Base-by-base conservation (phyloP, 1,140 invertebrate genomes). In the Protaetia brevitarsis region DNA sequence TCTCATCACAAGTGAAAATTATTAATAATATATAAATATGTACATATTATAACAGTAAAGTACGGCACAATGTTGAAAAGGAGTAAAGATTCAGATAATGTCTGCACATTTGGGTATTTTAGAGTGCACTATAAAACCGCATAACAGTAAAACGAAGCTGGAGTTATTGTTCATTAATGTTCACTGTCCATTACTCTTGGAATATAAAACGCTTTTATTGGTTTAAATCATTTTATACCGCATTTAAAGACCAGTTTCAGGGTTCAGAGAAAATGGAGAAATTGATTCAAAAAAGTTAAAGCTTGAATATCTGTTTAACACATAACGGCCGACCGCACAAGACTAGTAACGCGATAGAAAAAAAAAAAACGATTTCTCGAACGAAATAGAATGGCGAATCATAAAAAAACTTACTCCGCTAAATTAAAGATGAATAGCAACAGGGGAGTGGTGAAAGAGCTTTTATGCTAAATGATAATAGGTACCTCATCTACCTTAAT, bases 161-260 rank as follows among this genome's bases (percentile, higher is more conserved):
- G 26, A 5, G 41, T 19, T 26, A 51, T 51, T 51, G 19, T 51
- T 51, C 41, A 51, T 51, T 51, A 51, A 51, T 51, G 16, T 19
- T 19, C 41, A 51, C 41, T 51, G 41, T 23, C 41, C 41, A 51
- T 51, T 51, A 51, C 41, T 23, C 41, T 6, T 21, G 8, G 41
- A 51, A 23, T 51, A 51, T 51, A 51, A 51, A 51, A 51, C 26
- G 13, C 19, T 23, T 23, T 23, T 51, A 51, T 51, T 51, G 41
- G 11, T 51, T 23, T 19, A 23, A 51, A 51, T 51, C 41, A 51
- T 51, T 51, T 51, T 51, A 16, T 23, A 8, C 19, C 26, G 41
- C 41, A 51, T 51, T 51, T 51, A 51, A 23, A 19, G 41, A 7
- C 26, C 6, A 51, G 16, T 4, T 51, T 51, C 26, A 51, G 13